Percentiles rank a stretch among this genome's conserved stretches.
Evolutionary conservation across 1,140 invertebrate species (phyloP).

Genomic region (Tenebrio molitor): DNA sequence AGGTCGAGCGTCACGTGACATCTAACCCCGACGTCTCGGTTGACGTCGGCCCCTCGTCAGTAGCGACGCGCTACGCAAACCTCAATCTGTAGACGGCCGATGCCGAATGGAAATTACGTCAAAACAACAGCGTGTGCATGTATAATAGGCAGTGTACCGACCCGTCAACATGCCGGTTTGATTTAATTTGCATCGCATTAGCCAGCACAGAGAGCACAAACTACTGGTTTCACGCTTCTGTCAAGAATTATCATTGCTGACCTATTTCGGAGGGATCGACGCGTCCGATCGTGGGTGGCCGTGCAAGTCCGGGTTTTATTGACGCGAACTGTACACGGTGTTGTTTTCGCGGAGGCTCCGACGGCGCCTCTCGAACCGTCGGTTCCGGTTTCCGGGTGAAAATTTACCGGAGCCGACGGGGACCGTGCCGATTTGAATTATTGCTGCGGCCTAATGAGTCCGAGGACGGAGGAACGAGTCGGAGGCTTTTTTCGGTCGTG

Average conservation of each 20-base stretch:
- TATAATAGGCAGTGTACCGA: constrained; percentile 17
- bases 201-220: background rate
- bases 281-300: constrained; percentile 6
- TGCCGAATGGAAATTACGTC: constrained; percentile 9
- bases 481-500: background rate
- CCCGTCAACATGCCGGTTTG: constrained; percentile 28
- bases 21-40: constrained; percentile 9
- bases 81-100: background rate
- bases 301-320: background rate
- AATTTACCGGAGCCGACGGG: too few species aligned
- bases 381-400: too few species aligned
- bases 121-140: constrained; percentile 22
- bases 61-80: background rate
- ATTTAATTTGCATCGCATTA: constrained; percentile 32
- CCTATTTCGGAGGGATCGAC: background rate
- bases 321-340: too few species aligned
- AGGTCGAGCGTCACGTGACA: background rate
- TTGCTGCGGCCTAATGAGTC: too few species aligned
- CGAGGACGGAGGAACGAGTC: too few species aligned
- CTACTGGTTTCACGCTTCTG: constrained; percentile 12
- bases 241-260: constrained; percentile 12
- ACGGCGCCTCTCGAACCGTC: too few species aligned
- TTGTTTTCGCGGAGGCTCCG: too few species aligned
- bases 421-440: background rate
- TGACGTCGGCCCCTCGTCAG: background rate